These are phyloP conservation scores for Macrochelys suwanniensis DNA, from an alignment of 2,797 vertebrate species.

Conservation along the genomic window DNA sequence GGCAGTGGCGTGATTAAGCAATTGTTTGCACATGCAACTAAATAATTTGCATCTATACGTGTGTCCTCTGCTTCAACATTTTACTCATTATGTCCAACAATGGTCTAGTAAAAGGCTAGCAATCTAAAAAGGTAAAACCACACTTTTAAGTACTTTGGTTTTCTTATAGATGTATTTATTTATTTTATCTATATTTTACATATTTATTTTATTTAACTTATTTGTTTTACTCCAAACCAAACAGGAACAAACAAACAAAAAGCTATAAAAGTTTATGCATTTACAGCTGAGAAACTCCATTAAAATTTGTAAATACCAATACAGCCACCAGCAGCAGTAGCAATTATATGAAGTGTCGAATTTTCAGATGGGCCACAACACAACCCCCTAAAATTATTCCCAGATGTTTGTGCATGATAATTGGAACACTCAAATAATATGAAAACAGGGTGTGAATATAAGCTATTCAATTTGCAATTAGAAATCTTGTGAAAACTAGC, in stretches of 20 bases:
- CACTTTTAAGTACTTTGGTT: neutral
- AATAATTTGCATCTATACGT: neutral
- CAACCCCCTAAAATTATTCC: neutral
- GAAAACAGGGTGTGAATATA: neutral
- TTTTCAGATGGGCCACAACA: neutral
- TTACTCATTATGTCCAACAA: neutral
- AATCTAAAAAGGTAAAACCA: neutral
- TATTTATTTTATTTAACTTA: neutral
- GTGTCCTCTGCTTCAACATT: neutral
- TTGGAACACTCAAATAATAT: neutral
- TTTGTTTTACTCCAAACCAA: neutral
- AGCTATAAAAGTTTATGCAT: neutral
- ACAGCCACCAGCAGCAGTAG: neutral
- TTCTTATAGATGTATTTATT: neutral
- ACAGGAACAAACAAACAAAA: neutral
- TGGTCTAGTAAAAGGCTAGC: neutral
- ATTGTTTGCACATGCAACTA: neutral
- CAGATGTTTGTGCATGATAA: neutral
- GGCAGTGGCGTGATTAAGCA: neutral
- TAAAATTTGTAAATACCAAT: neutral
- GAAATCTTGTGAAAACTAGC: neutral
- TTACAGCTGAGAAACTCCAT: neutral
- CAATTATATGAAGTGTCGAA: neutral
- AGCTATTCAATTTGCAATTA: neutral
- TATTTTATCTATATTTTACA: neutral